Percentiles rank a stretch among this genome's conserved stretches.
Evolutionary conservation across 2,888 invertebrate genomes (phyloP).

Genomic region (Diarsia mendica): DNA sequence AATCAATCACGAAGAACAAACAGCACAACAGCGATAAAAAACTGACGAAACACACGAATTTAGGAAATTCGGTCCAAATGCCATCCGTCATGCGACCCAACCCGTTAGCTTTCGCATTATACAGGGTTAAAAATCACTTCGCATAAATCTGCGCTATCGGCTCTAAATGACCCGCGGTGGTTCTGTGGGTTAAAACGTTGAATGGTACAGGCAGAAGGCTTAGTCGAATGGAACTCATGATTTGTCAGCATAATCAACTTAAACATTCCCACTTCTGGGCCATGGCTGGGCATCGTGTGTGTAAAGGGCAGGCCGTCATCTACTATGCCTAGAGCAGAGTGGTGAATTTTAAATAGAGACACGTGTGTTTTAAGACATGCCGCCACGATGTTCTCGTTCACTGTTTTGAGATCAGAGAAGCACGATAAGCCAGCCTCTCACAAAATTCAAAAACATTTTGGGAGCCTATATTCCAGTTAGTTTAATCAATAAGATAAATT

Average conservation of each 20-base stretch:
- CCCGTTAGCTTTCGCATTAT: slow-evolving; percentile 76
- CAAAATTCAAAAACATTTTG: too few species aligned
- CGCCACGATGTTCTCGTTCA: not conserved
- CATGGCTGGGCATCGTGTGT: too few species aligned
- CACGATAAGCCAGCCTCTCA: too few species aligned
- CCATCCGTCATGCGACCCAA: slow-evolving; percentile 70
- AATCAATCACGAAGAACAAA: slow-evolving; percentile 67
- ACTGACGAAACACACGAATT: slow-evolving; percentile 68
- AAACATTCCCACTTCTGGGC: too few species aligned
- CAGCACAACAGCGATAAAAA: slow-evolving; percentile 69
- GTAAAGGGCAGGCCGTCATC: too few species aligned
- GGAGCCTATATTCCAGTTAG: too few species aligned
- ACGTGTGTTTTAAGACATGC: too few species aligned
- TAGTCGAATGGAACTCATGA: not conserved
- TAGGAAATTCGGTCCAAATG: slow-evolving; percentile 60
- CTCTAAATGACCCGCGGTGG: slow-evolving; percentile 82
- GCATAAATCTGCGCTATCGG: slow-evolving; percentile 87
- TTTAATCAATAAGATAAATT: too few species aligned
- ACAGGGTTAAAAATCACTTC: slow-evolving; percentile 88
- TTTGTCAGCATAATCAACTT: not conserved
- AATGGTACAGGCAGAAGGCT: slow-evolving; percentile 37
- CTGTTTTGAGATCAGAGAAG: not conserved
- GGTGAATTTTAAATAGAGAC: too few species aligned
- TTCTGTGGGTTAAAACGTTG: slow-evolving; percentile 70
- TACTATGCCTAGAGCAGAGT: too few species aligned